phyloP scores from a whole-genome alignment of 2,797 vertebrate genomes.

The Nyctibius grandis region DNA sequence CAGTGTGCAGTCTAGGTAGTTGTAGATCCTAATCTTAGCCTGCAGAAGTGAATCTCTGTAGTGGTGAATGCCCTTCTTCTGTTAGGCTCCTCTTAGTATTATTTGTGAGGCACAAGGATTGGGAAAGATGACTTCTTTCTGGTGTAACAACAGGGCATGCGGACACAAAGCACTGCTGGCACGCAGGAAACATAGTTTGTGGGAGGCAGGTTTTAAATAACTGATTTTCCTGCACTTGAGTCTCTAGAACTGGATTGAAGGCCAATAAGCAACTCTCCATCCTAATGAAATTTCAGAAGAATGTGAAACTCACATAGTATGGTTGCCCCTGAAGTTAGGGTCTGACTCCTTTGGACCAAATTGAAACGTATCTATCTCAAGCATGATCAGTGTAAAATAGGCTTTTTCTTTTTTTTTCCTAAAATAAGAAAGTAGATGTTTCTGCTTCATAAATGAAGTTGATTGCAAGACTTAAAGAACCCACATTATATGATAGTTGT shows the following conservation, averaged over 20 bases:
- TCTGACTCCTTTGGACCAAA: not conserved
- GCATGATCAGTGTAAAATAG: not conserved
- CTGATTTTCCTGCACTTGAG: not conserved
- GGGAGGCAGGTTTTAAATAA: not conserved
- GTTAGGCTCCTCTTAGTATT: not conserved
- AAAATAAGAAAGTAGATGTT: not conserved
- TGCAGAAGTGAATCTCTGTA: not conserved
- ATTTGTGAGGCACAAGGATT: not conserved
- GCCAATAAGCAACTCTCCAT: not conserved
- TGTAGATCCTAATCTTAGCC: not conserved
- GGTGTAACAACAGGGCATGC: rapidly evolving
- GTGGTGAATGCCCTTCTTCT: not conserved
- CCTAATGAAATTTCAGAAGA: not conserved
- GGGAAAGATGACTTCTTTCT: not conserved
- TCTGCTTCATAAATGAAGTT: not conserved
- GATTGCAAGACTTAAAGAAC: not conserved
- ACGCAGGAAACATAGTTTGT: not conserved
- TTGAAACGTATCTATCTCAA: not conserved
- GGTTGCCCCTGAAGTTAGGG: not conserved
- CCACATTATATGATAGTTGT: not conserved
- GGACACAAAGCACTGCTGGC: not conserved
- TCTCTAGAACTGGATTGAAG: not conserved
- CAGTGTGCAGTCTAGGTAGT: not conserved
- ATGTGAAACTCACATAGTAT: not conserved
- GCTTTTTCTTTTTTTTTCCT: not conserved